phyloP scores from a whole-genome alignment of 2,888 invertebrate species.

The Synergus itoensis region DNA sequence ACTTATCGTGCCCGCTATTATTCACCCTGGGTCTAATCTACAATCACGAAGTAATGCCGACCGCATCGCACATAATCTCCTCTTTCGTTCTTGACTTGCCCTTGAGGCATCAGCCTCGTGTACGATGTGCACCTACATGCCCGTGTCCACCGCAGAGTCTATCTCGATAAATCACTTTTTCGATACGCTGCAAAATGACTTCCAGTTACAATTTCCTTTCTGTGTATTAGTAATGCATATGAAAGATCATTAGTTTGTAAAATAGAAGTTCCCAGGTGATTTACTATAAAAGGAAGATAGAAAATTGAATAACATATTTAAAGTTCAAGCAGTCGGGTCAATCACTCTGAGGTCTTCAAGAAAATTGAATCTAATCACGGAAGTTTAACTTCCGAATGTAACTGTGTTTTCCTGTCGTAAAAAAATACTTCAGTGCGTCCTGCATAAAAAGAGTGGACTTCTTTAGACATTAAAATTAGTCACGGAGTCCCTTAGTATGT shows the following conservation, averaged over 20 bases:
- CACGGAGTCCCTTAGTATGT: neutral
- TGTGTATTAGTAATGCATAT: neutral
- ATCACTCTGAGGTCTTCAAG: too few relatives aligned
- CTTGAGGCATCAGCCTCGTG: neutral
- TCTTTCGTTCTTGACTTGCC: slow-evolving; percentile 48
- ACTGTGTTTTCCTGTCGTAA: neutral
- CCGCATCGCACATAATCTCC: slow-evolving; percentile 63
- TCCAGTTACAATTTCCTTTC: neutral
- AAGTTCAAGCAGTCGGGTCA: too few relatives aligned
- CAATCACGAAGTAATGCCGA: slow-evolving; percentile 64
- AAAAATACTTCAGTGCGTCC: neutral
- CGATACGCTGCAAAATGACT: neutral
- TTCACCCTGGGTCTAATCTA: slow-evolving; percentile 64
- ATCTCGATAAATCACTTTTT: neutral
- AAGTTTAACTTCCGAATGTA: neutral
- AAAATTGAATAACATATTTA: too few relatives aligned
- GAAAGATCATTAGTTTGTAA: neutral
- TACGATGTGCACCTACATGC: neutral
- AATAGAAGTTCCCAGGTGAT: neutral
- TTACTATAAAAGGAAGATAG: neutral
- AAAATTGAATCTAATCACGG: too few relatives aligned
- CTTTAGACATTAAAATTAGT: neutral
- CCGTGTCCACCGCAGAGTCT: neutral
- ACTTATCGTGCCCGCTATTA: slow-evolving; percentile 63
- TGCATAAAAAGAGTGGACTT: neutral